Conservation (phyloP, 2,888 invertebrate genomes). For the Hyles lineata region DNA sequence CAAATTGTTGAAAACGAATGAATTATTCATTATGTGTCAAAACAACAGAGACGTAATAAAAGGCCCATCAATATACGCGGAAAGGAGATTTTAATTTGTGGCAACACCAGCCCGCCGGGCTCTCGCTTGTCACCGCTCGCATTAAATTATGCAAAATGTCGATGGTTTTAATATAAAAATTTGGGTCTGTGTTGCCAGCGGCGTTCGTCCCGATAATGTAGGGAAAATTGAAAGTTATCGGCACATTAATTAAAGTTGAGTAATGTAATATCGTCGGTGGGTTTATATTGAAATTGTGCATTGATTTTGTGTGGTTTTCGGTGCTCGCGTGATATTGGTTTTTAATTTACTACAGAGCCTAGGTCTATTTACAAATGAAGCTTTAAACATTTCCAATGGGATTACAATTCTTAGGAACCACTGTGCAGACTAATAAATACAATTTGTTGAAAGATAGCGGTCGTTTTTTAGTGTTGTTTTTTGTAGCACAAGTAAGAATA, state of each 20-base stretch:
- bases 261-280: neutral
- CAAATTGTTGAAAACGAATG: constrained; percentile 11
- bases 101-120: constrained; percentile 46
- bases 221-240: constrained; percentile 41
- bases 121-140: constrained; percentile 40
- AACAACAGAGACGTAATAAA: constrained; percentile 35
- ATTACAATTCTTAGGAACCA: too few species aligned
- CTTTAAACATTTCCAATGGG: too few species aligned
- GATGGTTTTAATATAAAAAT: constrained; percentile 49
- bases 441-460: too few species aligned
- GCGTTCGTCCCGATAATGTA: neutral
- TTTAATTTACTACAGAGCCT: neutral
- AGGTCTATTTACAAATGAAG: too few species aligned
- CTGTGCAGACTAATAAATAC: too few species aligned
- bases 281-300: neutral
- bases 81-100: constrained; percentile 39
- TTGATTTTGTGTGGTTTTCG: neutral
- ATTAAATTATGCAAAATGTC: constrained; percentile 56
- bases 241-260: constrained; percentile 19
- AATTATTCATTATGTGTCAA: constrained; percentile 29
- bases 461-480: too few species aligned
- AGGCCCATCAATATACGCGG: constrained; percentile 33
- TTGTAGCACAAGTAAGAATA: too few species aligned
- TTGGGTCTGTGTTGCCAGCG: constrained; percentile 43
- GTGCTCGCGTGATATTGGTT: neutral